Evolutionary conservation across 2,888 invertebrate genomes (phyloP).

Genomic region (Clistopyga incitator): DNA sequence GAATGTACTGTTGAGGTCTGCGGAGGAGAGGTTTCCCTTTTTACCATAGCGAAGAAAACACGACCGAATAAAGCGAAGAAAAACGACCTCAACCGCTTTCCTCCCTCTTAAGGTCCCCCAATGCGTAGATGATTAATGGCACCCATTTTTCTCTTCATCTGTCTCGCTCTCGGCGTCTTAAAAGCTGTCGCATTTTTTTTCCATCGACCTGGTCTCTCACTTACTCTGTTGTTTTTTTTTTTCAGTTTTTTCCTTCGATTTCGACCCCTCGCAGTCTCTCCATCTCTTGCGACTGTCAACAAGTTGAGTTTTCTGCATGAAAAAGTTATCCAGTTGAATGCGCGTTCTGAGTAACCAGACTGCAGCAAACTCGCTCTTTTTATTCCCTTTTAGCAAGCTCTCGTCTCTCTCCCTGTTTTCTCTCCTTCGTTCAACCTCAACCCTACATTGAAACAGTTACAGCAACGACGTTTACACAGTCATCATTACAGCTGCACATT

Average conservation of each 20-base stretch:
- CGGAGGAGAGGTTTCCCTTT: conserved; percentile 39
- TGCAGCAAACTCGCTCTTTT: conserved; percentile 38
- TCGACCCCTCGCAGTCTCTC: conserved; percentile 45
- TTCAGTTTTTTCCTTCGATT: conserved; percentile 21
- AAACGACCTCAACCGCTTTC: neutral
- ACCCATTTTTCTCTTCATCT: conserved; percentile 23
- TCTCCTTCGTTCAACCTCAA: conserved; percentile 10
- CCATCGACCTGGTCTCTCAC: conserved; percentile 17
- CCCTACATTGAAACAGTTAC: conserved; percentile 28
- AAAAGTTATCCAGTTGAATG: conserved; percentile 62
- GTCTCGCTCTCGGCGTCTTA: conserved; percentile 2
- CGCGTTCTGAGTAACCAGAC: conserved; percentile 39
- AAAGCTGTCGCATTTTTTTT: conserved; percentile 28
- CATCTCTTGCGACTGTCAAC: conserved; percentile 69
- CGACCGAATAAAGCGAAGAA: conserved; percentile 53
- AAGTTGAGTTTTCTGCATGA: conserved; percentile 70
- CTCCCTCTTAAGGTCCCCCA: conserved; percentile 34
- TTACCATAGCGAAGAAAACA: conserved; percentile 33
- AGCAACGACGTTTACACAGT: conserved; percentile 42
- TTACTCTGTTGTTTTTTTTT: too few species aligned
- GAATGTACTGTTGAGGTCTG: conserved; percentile 29
- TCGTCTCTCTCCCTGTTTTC: conserved; percentile 1
- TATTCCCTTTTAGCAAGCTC: conserved; percentile 6
- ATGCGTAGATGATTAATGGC: conserved; percentile 75
- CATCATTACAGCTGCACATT: conserved; percentile 50